phyloP scores from a whole-genome alignment of 2,113 vertebrate genomes.

The Neofelis nebulosa region DNA sequence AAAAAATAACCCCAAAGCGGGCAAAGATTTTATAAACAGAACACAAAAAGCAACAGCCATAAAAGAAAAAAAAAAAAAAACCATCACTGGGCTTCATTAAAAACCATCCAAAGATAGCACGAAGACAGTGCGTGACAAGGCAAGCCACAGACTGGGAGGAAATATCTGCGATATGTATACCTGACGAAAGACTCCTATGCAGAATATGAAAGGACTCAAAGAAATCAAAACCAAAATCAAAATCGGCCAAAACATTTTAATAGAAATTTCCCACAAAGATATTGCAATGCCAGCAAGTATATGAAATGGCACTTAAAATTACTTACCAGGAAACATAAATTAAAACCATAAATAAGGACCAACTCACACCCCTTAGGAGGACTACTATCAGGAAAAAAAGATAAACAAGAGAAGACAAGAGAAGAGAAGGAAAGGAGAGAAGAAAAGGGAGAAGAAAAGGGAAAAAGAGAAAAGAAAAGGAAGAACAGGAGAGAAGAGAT shows the following conservation, averaged over 20 bases:
- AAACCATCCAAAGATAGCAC: not conserved
- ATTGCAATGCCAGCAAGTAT: not conserved
- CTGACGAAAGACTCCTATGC: not conserved
- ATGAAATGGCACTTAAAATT: slow-evolving; percentile 29
- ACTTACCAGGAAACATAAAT: slow-evolving; percentile 25
- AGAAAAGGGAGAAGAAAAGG: no score
- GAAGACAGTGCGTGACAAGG: not conserved
- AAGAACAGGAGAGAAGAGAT: no score
- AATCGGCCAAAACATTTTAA: slow-evolving; percentile 16
- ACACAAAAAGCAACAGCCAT: slow-evolving; percentile 6
- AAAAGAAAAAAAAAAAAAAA: slow-evolving; percentile 11
- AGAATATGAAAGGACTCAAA: slow-evolving; percentile 22
- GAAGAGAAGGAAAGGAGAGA: no score
- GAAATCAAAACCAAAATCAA: not conserved
- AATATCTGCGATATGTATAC: not conserved
- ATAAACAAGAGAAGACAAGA: not conserved
- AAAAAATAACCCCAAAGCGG: not conserved
- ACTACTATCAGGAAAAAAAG: not conserved
- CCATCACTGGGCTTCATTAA: not conserved
- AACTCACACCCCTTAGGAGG: not conserved
- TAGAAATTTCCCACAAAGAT: not conserved
- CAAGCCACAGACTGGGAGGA: not conserved
- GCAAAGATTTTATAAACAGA: slow-evolving; percentile 21
- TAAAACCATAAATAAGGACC: slow-evolving; percentile 30
- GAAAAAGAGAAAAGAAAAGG: no score